These are phyloP conservation scores for Triplophysa bombifrons DNA, from an alignment of 2,797 vertebrate genomes.

Conservation along the genomic window DNA sequence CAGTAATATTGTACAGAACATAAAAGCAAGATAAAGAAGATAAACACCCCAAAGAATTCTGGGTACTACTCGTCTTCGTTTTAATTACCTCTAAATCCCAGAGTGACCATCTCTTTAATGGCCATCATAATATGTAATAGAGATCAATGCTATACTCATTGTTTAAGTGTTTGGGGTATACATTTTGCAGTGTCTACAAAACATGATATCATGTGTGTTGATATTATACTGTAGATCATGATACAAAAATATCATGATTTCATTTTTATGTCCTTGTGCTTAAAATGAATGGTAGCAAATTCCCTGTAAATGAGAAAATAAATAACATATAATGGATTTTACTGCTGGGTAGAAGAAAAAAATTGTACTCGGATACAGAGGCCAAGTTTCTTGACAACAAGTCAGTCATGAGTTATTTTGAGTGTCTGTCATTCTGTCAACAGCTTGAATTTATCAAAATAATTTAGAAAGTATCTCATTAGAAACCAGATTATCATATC, in stretches of 20 bases:
- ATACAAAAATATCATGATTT: background rate
- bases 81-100: constrained; percentile 82
- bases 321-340: too few species aligned
- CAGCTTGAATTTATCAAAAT: constrained; percentile 2
- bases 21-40: constrained; percentile 47
- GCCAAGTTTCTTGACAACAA: constrained; percentile 24
- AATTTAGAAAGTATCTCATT: constrained; percentile 33
- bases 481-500: constrained; percentile 28
- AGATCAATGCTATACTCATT: constrained; percentile 50
- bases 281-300: background rate
- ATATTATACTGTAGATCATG: background rate
- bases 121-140: constrained; percentile 63
- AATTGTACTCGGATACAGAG: background rate
- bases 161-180: background rate
- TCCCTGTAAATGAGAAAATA: background rate
- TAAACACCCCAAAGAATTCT: constrained; percentile 66
- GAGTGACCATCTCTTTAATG: constrained; percentile 72
- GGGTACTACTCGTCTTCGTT: constrained; percentile 74
- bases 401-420: constrained; percentile 22
- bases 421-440: background rate
- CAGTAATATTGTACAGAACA: constrained; percentile 53
- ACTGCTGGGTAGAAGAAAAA: background rate
- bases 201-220: background rate
- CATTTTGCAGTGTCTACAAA: background rate
- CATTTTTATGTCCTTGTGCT: background rate